Evolutionary conservation across 2,113 vertebrate genomes (phyloP), one percentile per base, ranked within the genome.

Genomic region (Istiophorus platypterus): DNA sequence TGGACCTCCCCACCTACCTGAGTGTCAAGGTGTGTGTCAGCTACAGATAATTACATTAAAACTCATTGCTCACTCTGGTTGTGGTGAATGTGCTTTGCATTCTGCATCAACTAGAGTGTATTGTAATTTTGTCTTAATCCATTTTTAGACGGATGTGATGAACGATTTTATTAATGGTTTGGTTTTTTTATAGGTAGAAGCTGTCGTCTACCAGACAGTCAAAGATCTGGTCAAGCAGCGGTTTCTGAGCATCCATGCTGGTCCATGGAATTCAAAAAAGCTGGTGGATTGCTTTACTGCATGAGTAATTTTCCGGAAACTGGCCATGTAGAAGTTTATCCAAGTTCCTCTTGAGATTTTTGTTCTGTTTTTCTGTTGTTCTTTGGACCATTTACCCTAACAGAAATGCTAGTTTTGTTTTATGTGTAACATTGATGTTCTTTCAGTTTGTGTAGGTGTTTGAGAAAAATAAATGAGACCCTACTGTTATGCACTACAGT

Each of bases 1-100:
- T 92, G 76, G 78, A 89, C 24, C 89, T 93, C n/a, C 71, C 86
- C 49, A 91, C 88, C 13, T 95, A 94, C 78, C 92, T 76, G 85
- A 91, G 87, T 0, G 83, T 89, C 76, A 96, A 96, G 94, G 95
- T 95, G 59, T 27, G 78, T 66, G 17, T 59, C 22, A 22, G 7
- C 5, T 59, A 6, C 10, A 57, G 1, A 67, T n/a, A 3, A 52
- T 41, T 0, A 54, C 14, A 24, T n/a, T 6, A 29, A 34, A 7
- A 10, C 39, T 69, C 7, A 29, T 13, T 14, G 59, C 26, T 77
- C 39, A 9, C 0, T 52, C 14, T 11, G 7, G 41, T 17, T 47
- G 37, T 34, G 27, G 31, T 56, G 6, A 68, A 31, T 12, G 11
- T 76, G 37, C 7, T n/a, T 4, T 18, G 4, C 20, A 39, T 41